Evolutionary conservation across 2,888 invertebrate genomes (phyloP).

Genomic region (Epiperipatus broadwayi): DNA sequence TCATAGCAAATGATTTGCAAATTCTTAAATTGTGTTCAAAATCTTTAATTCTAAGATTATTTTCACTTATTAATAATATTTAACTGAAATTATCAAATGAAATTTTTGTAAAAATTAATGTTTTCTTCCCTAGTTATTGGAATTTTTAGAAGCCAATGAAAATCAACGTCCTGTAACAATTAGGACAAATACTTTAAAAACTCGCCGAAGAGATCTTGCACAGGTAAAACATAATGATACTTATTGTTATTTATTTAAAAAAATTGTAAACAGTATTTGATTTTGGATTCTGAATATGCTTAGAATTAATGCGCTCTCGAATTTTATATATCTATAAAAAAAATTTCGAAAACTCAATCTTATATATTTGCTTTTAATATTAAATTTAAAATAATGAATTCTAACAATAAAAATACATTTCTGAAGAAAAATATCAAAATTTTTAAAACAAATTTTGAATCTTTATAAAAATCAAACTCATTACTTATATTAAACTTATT

Average conservation of each 20-base stretch:
- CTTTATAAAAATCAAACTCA: no score
- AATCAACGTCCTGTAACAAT: constrained; percentile 82
- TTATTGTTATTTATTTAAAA: constrained; percentile 6
- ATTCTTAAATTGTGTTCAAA: neutral
- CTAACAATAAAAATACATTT: no score
- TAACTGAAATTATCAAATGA: constrained; percentile 8
- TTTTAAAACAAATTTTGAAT: no score
- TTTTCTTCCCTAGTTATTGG: constrained; percentile 42
- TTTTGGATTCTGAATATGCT: neutral
- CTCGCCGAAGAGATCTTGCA: constrained; percentile 67
- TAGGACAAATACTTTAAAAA: constrained; percentile 79
- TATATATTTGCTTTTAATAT: no score
- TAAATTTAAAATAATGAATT: no score
- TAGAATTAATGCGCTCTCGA: constrained; percentile 7
- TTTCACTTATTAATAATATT: no score
- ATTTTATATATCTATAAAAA: neutral
- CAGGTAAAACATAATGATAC: constrained; percentile 34
- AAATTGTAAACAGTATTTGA: constrained; percentile 1
- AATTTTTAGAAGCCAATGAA: constrained; percentile 92
- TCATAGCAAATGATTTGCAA: neutral
- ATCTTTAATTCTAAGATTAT: neutral
- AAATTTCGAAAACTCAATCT: no score
- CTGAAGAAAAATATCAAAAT: no score
- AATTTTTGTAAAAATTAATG: constrained; percentile 6
- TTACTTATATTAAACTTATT: no score